Evolutionary conservation across 2,797 vertebrate species (phyloP).

Genomic region (Typhlichthys eigenmanni): DNA sequence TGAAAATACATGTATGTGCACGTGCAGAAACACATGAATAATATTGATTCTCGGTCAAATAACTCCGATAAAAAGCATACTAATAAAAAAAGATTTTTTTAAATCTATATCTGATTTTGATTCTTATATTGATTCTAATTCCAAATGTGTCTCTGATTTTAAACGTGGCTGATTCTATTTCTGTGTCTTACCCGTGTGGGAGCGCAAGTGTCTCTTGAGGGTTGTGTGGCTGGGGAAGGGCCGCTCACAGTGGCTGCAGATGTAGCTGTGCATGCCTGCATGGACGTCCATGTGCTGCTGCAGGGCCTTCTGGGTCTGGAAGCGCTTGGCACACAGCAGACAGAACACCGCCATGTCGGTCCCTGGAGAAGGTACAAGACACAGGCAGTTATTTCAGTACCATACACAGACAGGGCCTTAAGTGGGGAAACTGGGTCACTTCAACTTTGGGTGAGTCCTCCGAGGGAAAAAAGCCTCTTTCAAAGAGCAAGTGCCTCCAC

Average conservation of each 20-base stretch:
- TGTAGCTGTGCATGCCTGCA: conserved; percentile 95
- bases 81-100: too few species aligned
- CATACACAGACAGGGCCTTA: conserved; percentile 76
- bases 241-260: conserved; percentile 97
- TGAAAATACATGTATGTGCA: too few species aligned
- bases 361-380: conserved; percentile 80
- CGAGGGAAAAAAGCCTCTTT: conserved; percentile 75
- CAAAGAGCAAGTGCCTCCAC: conserved; percentile 78
- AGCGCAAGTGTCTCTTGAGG: conserved; percentile 96
- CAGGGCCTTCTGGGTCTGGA: conserved; percentile 97
- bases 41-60: too few species aligned
- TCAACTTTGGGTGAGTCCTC: conserved; percentile 79
- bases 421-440: conserved; percentile 82
- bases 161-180: too few species aligned
- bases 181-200: conserved; percentile 88
- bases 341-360: conserved; percentile 99
- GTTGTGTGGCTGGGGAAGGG: conserved; percentile 98
- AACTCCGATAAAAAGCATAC: too few species aligned
- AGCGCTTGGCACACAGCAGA: conserved; percentile 97
- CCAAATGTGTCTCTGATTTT: too few species aligned
- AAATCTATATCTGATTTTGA: too few species aligned
- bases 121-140: too few species aligned
- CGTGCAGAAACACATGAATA: too few species aligned
- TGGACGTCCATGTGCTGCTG: conserved; percentile 99
- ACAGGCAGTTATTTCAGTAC: conserved; percentile 78